Base-by-base conservation (phyloP, 2,113 vertebrate species). In the Xyliphius kryptos region DNA sequence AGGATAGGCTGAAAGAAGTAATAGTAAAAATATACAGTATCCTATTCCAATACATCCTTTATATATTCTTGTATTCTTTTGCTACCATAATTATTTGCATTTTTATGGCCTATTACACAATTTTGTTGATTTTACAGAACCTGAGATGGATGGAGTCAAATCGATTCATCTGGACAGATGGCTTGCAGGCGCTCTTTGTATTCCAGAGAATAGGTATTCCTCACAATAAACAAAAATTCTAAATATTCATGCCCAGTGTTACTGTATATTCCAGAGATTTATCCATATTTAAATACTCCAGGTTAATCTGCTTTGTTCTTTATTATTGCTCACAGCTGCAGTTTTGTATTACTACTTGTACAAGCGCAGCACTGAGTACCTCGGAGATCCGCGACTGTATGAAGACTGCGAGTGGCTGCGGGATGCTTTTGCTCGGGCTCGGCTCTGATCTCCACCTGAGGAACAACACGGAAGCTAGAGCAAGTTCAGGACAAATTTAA, bases 271-370 rank as follows among this genome's bases (percentile, higher is more conserved):
- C n/a, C n/a, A n/a, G n/a, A n/a, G n/a, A n/a, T n/a, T n/a, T n/a
- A n/a, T n/a, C n/a, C n/a, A n/a, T n/a, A n/a, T n/a, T n/a, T n/a
- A n/a, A n/a, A n/a, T n/a, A n/a, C n/a, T n/a, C n/a, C n/a, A n/a
- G n/a, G n/a, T n/a, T n/a, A n/a, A n/a, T 32, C 26, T 32, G 26
- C 4, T 32, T 32, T 2, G 26, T 3, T 32, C 7, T 32, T 6
- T 65, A 40, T n/a, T n/a, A n/a, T n/a, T n/a, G n/a, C 46, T 71
- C 36, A 37, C 87, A 99, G 96, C 67, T 13, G 92, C 94, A 0
- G 91, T 97, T 56, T 71, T 98, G 16, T 99, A 97, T 74, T 98
- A 87, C 53, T 99, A 99, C 83, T 91, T 94, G 67, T 97, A 97
- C 86, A 99, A 99, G 61, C 83, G 93, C 60, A 96, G 94, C 0